These are phyloP conservation scores for Paramisgurnus dabryanus DNA, from an alignment of 2,113 vertebrate species.

Conservation along the genomic window DNA sequence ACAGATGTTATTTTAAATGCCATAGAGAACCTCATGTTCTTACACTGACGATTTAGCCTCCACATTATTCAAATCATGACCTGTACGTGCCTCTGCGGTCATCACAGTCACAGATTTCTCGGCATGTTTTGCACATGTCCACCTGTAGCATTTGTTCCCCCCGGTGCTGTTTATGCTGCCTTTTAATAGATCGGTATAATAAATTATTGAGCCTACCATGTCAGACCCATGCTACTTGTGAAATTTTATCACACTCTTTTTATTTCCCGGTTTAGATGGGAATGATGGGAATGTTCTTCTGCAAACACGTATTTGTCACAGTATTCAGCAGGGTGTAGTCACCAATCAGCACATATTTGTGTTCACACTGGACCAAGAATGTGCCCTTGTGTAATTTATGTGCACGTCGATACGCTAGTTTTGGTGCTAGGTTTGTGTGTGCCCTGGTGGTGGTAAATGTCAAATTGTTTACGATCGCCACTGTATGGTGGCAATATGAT, in stretches of 20 bases:
- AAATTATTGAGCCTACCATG: neutral
- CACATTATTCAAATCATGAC: conserved; percentile 6
- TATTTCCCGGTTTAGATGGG: conserved; percentile 5
- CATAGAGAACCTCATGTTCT: neutral
- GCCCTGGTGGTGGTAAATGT: neutral
- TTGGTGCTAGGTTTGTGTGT: neutral
- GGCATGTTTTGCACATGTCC: neutral
- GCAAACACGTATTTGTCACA: conserved; percentile 25
- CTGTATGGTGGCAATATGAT: neutral
- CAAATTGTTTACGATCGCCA: neutral
- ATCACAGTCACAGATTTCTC: neutral
- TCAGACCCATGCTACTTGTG: neutral
- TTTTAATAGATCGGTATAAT: neutral
- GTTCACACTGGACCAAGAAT: neutral
- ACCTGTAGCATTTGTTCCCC: neutral
- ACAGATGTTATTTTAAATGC: neutral
- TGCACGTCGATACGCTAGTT: neutral
- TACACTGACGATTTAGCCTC: neutral
- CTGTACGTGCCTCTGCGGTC: neutral
- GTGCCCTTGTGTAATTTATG: conserved; percentile 3
- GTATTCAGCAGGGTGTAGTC: conserved; percentile 30
- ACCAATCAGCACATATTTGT: conserved; percentile 12
- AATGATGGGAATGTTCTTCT: conserved; percentile 18
- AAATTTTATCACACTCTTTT: neutral
- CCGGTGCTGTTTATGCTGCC: neutral